These are phyloP conservation scores for Tanytarsus gracilentus DNA, from an alignment of 2,888 invertebrate genomes.

Conservation along the genomic window DNA sequence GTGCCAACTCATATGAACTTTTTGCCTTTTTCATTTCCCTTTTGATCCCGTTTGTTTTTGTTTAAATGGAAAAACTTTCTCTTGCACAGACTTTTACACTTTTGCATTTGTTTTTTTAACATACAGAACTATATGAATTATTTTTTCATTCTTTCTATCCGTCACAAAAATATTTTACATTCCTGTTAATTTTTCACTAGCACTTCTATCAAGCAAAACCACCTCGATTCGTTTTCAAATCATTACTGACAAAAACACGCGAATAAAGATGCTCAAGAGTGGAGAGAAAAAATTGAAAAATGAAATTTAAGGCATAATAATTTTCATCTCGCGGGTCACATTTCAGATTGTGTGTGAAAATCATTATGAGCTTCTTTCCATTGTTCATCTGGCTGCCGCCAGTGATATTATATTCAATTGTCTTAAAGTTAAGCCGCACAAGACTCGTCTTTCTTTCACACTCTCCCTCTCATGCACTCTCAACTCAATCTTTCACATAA, in stretches of 20 bases:
- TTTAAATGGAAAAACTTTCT: too few relatives aligned
- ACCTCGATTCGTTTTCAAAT: conserved; percentile 19
- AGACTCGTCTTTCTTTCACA: background rate
- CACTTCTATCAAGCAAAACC: background rate
- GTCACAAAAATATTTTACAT: background rate
- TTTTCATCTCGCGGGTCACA: conserved; percentile 11
- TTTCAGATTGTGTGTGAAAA: conserved; percentile 18
- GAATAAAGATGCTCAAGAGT: background rate
- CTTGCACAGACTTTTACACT: too few relatives aligned
- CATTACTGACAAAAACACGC: conserved; percentile 20
- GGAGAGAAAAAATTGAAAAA: conserved; percentile 19
- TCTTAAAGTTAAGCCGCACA: too few relatives aligned
- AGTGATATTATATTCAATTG: conserved; percentile 29
- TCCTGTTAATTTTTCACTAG: conserved; percentile 1
- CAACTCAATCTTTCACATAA: conserved; percentile 15
- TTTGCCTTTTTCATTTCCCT: conserved; percentile 22
- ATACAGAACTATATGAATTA: too few relatives aligned
- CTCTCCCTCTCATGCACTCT: background rate
- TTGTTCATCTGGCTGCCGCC: conserved; percentile 8
- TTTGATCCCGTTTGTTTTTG: background rate
- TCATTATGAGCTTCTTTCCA: conserved; percentile 10
- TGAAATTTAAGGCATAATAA: conserved; percentile 17
- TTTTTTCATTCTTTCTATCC: background rate
- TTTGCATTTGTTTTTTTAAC: background rate
- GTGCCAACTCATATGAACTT: conserved; percentile 25